Evolutionary conservation across 2,113 vertebrate species (phyloP), one percentile per base, ranked within the genome.

Genomic region (Hippoglossus stenolepis): DNA sequence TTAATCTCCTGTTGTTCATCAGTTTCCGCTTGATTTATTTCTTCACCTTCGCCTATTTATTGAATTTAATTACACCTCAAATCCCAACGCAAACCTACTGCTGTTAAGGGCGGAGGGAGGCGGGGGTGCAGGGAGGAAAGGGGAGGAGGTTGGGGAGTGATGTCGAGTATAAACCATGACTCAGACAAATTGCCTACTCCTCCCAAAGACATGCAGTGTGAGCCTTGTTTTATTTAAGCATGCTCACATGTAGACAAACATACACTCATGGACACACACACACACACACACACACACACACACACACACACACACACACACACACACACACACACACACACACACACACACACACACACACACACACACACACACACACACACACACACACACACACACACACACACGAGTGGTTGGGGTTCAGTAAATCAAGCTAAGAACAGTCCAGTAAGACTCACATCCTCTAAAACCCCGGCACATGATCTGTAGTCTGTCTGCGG

Each of bases 1-100:
- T 95, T 94, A 94, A 93, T 95, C 94, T 94, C 94, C 92, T 82
- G 90, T 94, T 95, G 94, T 95, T 95, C 92, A 94, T 95, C 94
- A 93, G 92, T 94, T 93, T 94, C 91, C 87, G 85, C 93, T 92
- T 95, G 94, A 95, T 95, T 94, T 94, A 93, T 95, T 95, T 93
- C 92, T 93, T 95, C 94, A 95, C 93, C 93, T 94, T 95, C 85
- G 87, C 90, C 92, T 93, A 93, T 94, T 94, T 93, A 94, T 94
- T 94, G 93, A 94, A 94, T 95, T 95, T 95, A 95, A 95, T 95
- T 95, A 95, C 93, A 93, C 89, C 92, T 90, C 88, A 89, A 86
- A 93, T 91, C 89, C 91, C 86, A 87, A 81, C 82, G 88, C 86
- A 89, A 90, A 89, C 86, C 83, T 77, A 85, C 84, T 83, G 85